Base-by-base conservation (phyloP, 2,113 vertebrate genomes). In the Phrynocephalus versicolor region DNA sequence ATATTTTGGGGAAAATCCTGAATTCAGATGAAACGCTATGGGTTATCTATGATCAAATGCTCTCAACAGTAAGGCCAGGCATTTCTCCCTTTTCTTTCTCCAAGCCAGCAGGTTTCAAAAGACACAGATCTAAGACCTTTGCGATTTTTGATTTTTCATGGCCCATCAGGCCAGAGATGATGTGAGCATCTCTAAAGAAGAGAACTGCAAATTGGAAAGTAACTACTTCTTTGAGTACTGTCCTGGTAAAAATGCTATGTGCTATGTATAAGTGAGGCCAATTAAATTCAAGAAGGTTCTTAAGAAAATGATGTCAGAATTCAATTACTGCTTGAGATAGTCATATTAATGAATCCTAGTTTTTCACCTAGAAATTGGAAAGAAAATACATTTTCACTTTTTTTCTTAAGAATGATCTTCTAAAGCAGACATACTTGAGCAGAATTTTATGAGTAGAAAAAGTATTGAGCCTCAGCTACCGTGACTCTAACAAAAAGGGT, bases 21-120 rank as follows among this genome's bases (percentile, higher is more conserved):
- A 14, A 1, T 89, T 89, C 0, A 0, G 39, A 51, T 72, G 9
- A 90, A 93, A 82, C 67, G 1, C 23, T 85, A 71, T 41, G 74
- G 87, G 81, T 90, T 83, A 91, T 39, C 83, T 60, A 83, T 83
- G 82, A 91, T 82, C n/a, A 90, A 73, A 21, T 55, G 27, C 6
- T 85, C 58, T 71, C 85, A 78, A 65, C 2, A 84, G 69, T 12
- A 51, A 80, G 87, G 0, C 19, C 0, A 0, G 7, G 23, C 25
- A 12, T 25, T 13, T 30, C 64, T 13, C 64, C 64, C 18, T 21
- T 7, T 23, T 6, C 60, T 81, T 70, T 74, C 85, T 88, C 84
- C 64, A 90, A 85, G 25, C 2, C 41, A 85, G 35, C 27, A 74
- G 13, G 82, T 39, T 85, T 16, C 84, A 90, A 82, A 80, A 25